Percentiles rank a stretch among this genome's conserved stretches.
Conservation (phyloP, 35 echinoderm and acorn worm genomes). For the Heliocidaris tuberculata region DNA sequence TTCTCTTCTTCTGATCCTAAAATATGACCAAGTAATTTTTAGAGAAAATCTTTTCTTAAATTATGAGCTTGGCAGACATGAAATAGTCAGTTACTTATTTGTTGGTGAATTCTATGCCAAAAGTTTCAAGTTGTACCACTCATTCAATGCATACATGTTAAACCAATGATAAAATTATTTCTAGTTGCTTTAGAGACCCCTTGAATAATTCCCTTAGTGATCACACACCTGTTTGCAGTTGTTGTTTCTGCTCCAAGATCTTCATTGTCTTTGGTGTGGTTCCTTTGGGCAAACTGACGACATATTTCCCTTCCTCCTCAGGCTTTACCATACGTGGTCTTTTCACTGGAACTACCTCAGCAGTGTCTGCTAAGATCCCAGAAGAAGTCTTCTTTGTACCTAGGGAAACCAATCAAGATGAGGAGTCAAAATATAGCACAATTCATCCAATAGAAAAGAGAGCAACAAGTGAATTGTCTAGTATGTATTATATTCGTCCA, state of each 20-base stretch:
- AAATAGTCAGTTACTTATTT: no score
- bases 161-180: no score
- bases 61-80: no score
- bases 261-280: constrained; percentile 74
- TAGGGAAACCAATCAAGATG: neutral
- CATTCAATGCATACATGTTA: no score
- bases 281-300: constrained; percentile 84
- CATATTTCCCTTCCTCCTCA: constrained; percentile 77
- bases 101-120: no score
- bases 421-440: neutral
- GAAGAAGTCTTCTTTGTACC: constrained; percentile 36
- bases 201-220: neutral
- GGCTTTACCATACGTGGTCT: constrained; percentile 68
- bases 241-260: constrained; percentile 60
- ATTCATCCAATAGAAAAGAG: neutral
- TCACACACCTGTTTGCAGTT: neutral
- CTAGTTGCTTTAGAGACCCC: no score
- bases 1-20: constrained; percentile 9
- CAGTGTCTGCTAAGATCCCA: constrained; percentile 28
- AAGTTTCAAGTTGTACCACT: no score
- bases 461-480: neutral
- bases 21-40: neutral
- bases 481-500: no score
- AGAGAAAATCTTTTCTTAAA: no score
- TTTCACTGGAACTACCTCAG: constrained; percentile 81